A percentile compares a stretch with the other conserved stretches of the same genome.
These are phyloP conservation scores for Xanthorhoe designata DNA, from an alignment of 2,888 invertebrate genomes.

Conservation along the genomic window DNA sequence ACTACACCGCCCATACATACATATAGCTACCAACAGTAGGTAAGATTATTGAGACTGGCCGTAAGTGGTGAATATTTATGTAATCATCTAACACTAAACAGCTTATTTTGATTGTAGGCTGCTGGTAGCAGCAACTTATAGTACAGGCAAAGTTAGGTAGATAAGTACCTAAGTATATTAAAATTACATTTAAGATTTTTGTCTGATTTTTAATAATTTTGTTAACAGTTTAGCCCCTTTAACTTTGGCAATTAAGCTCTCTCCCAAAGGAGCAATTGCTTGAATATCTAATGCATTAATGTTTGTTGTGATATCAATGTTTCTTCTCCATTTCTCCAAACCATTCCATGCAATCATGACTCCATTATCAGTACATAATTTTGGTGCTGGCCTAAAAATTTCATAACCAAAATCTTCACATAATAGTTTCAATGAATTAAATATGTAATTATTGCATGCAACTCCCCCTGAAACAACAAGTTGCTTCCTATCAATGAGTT, in stretches of 20 bases:
- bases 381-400: conserved; percentile 91
- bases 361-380: conserved; percentile 98
- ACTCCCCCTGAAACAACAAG: conserved; percentile 97
- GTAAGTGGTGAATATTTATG: too few species aligned
- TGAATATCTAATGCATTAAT: conserved; percentile 87
- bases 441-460: conserved; percentile 96
- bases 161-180: too few species aligned
- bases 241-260: conserved; percentile 86
- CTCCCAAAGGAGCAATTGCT: conserved; percentile 87
- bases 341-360: conserved; percentile 99
- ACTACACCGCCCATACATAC: too few species aligned
- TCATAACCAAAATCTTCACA: conserved; percentile 88
- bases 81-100: too few species aligned
- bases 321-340: conserved; percentile 89
- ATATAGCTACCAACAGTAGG: too few species aligned
- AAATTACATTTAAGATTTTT: conserved; percentile 28
- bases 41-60: too few species aligned
- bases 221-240: conserved; percentile 79
- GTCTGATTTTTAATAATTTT: conserved; percentile 73
- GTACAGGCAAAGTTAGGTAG: too few species aligned
- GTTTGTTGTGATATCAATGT: conserved; percentile 83
- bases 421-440: conserved; percentile 88
- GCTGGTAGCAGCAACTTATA: too few species aligned
- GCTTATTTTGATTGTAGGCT: too few species aligned
- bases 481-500: conserved; percentile 87